Conservation (phyloP, 2,888 invertebrate genomes). For the Norana najaformis region DNA sequence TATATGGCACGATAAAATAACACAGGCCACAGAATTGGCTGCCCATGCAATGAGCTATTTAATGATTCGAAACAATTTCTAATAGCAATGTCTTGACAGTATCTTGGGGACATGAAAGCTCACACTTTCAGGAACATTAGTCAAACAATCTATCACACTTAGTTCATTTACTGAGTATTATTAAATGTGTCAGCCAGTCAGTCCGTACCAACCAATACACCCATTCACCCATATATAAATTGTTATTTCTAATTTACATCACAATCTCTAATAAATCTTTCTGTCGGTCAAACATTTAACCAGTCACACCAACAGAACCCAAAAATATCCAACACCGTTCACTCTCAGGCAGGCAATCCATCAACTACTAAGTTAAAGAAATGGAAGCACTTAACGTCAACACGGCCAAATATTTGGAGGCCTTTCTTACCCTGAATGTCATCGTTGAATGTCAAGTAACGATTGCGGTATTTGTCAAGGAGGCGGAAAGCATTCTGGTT, state of each 20-base stretch:
- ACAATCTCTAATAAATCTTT: too few relatives aligned
- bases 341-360: background rate
- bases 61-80: background rate
- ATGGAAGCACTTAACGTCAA: too few relatives aligned
- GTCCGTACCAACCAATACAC: too few relatives aligned
- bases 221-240: too few relatives aligned
- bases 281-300: too few relatives aligned
- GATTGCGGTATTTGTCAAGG: conserved; percentile 81
- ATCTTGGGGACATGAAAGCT: background rate
- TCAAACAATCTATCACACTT: too few relatives aligned
- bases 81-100: background rate
- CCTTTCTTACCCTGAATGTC: conserved; percentile 86
- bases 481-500: conserved; percentile 92
- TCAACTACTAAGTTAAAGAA: background rate
- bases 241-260: too few relatives aligned
- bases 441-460: conserved; percentile 94
- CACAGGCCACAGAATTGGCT: conserved; percentile 93
- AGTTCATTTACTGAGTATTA: too few relatives aligned
- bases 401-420: background rate
- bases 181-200: too few relatives aligned
- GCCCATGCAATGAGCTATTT: conserved; percentile 65
- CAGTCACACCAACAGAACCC: too few relatives aligned
- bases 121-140: too few relatives aligned
- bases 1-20: conserved; percentile 71
- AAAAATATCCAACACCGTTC: too few relatives aligned